Evolutionary conservation across 2,888 invertebrate genomes (phyloP).

Genomic region (Drosophila mayaguana): DNA sequence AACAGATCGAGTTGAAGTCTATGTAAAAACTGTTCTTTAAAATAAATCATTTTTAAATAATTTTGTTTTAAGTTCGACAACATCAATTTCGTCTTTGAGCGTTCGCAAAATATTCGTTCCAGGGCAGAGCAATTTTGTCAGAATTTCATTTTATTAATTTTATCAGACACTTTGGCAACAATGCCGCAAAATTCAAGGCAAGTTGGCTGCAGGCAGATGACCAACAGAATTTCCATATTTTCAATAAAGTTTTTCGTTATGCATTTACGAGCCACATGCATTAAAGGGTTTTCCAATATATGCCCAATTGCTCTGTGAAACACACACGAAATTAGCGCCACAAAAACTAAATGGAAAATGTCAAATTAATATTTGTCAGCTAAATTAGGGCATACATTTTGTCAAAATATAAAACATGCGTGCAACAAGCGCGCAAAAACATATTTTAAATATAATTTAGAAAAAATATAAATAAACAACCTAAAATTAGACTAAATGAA

Average conservation of each 20-base stretch:
- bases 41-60: background rate
- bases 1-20: slow-evolving; percentile 32
- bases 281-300: slow-evolving; percentile 19
- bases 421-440: background rate
- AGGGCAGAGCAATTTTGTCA: slow-evolving; percentile 7
- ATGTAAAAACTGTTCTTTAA: too few relatives aligned
- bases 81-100: too few relatives aligned
- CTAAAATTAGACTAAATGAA: background rate
- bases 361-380: slow-evolving; percentile 17
- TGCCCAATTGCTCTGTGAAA: slow-evolving; percentile 44
- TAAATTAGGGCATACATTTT: slow-evolving; percentile 9
- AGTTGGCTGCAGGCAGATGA: background rate
- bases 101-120: background rate
- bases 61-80: too few relatives aligned
- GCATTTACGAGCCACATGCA: background rate
- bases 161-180: slow-evolving; percentile 9
- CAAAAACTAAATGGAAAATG: slow-evolving; percentile 12
- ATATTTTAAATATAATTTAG: background rate
- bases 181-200: slow-evolving; percentile 4
- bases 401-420: background rate
- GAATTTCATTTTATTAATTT: slow-evolving; percentile 26
- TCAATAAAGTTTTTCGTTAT: slow-evolving; percentile 24
- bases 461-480: background rate
- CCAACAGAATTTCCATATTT: slow-evolving; percentile 26
- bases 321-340: background rate